A percentile compares a stretch with the other conserved stretches of the same genome.
Evolutionary conservation across 2,113 vertebrate genomes (phyloP).

Genomic region (Panthera uncia): DNA sequence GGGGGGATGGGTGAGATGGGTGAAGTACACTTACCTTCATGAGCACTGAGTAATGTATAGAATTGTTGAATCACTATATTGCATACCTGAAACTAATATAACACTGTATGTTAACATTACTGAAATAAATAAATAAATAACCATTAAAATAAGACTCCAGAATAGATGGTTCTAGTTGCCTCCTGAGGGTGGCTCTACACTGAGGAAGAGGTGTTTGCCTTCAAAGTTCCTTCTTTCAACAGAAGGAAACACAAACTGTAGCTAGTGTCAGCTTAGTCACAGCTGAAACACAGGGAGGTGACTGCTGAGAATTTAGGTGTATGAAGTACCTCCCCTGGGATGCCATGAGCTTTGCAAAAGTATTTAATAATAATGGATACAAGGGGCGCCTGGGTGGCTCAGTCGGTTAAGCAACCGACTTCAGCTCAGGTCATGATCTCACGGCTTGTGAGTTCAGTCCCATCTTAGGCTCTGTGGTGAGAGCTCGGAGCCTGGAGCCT

Average conservation of each 20-base stretch:
- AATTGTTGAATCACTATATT: not conserved
- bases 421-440: no score
- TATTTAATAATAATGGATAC: not conserved
- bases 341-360: not conserved
- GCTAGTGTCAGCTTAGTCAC: not conserved
- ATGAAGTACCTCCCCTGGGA: not conserved
- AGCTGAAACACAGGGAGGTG: not conserved
- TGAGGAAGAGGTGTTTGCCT: not conserved
- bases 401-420: no score
- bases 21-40: not conserved
- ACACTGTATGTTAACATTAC: not conserved
- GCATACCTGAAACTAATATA: not conserved
- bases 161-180: not conserved
- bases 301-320: not conserved
- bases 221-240: not conserved
- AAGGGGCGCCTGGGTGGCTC: not conserved
- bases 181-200: not conserved
- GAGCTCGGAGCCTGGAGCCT: no score
- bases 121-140: not conserved
- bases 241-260: not conserved
- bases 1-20: not conserved
- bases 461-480: no score
- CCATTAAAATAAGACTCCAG: not conserved
- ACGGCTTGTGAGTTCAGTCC: no score
- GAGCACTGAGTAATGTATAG: not conserved